Percentiles rank a stretch among this genome's conserved stretches.
phyloP scores from a whole-genome alignment of 2,888 invertebrate species.

The Camponotus fellah region DNA sequence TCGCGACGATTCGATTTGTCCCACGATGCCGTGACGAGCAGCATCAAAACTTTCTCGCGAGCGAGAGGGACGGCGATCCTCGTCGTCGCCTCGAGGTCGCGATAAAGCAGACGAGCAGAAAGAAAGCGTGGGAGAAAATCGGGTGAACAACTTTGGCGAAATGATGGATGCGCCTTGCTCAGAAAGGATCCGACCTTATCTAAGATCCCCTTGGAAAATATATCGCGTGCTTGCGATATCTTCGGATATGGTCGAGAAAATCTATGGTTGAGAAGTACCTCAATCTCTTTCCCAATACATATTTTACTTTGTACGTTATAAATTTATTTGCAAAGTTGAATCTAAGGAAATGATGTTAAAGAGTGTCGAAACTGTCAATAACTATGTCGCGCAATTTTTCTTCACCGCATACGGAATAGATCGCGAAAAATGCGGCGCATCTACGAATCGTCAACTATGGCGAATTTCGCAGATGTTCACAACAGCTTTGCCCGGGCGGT shows the following conservation, averaged over 20 bases:
- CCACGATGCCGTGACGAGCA: constrained; percentile 64
- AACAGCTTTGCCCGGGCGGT: background rate
- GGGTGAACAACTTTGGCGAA: constrained; percentile 37
- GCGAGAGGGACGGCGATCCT: background rate
- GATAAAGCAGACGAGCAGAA: background rate
- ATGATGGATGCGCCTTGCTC: constrained; percentile 22
- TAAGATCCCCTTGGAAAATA: constrained; percentile 5
- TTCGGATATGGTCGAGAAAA: background rate
- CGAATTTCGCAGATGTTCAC: constrained; percentile 23
- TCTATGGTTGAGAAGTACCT: background rate
- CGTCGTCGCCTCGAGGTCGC: constrained; percentile 2
- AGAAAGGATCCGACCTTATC: background rate
- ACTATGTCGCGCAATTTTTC: background rate
- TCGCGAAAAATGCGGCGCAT: constrained; percentile 15
- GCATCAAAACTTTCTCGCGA: constrained; percentile 54
- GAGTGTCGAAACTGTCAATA: background rate
- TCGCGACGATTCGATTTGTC: constrained; percentile 69
- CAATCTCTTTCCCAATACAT: background rate
- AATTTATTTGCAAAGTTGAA: background rate
- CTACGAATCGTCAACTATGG: background rate
- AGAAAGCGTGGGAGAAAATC: constrained; percentile 35
- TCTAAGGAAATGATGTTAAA: background rate
- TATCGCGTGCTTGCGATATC: background rate
- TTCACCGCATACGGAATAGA: background rate
- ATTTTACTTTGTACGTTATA: constrained; percentile 12